Evolutionary conservation across 2,888 invertebrate genomes (phyloP).

Genomic region (Oasisia sp.): DNA sequence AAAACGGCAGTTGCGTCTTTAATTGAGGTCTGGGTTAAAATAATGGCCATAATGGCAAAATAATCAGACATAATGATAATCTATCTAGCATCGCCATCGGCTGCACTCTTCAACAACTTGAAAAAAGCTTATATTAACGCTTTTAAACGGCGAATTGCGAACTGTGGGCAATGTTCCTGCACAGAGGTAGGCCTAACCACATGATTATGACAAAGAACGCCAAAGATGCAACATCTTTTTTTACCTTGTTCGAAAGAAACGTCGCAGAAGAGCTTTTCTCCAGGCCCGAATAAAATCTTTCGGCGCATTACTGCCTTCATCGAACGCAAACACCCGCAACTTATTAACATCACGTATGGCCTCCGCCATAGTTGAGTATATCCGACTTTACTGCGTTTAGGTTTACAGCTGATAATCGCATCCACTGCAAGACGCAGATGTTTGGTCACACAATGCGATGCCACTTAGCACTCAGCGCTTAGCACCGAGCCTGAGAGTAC

Average conservation of each 20-base stretch:
- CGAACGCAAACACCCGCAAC: conserved; percentile 60
- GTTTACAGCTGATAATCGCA: background rate
- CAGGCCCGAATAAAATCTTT: conserved; percentile 60
- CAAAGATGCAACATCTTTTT: conserved; percentile 2
- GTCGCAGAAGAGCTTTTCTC: conserved; percentile 58
- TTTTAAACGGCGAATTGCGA: too few relatives aligned
- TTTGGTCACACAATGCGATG: background rate
- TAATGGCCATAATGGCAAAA: too few relatives aligned
- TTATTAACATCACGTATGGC: conserved; percentile 65
- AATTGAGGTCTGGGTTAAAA: too few relatives aligned
- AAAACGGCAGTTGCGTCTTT: too few relatives aligned
- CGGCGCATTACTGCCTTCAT: conserved; percentile 60
- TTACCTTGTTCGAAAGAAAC: conserved; percentile 64
- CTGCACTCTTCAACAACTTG: too few relatives aligned
- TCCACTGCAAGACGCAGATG: conserved; percentile 4
- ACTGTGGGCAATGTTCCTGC: too few relatives aligned
- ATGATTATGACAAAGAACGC: background rate
- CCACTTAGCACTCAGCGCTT: background rate
- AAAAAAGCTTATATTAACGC: too few relatives aligned
- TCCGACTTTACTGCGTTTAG: background rate
- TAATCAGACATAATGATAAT: too few relatives aligned
- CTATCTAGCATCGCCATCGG: too few relatives aligned
- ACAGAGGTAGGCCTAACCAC: background rate
- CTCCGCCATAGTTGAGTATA: conserved; percentile 62
- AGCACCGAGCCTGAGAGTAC: too few relatives aligned